A percentile compares a stretch with the other conserved stretches of the same genome.
Conservation (phyloP, 2,797 vertebrate species). For the Astyanax mexicanus region DNA sequence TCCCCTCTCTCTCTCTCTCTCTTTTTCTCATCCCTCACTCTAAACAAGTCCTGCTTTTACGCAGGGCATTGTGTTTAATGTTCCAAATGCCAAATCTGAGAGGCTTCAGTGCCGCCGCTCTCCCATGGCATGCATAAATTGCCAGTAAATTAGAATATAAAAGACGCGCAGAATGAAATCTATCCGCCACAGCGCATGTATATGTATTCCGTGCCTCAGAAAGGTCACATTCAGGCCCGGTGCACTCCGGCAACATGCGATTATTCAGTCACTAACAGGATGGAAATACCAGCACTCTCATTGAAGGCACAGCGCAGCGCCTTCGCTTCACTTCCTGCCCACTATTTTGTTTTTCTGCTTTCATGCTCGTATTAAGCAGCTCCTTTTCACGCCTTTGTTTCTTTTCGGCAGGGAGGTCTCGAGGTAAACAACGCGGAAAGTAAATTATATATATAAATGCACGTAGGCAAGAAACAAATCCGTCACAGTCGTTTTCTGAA, state of each 20-base stretch:
- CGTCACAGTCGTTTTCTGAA: background rate
- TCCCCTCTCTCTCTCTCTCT: constrained; percentile 35
- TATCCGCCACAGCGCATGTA: constrained; percentile 59
- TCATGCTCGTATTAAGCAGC: constrained; percentile 40
- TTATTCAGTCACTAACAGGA: constrained; percentile 62
- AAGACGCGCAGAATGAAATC: constrained; percentile 63
- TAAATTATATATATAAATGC: constrained; percentile 28
- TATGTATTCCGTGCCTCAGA: constrained; percentile 62
- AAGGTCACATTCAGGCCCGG: constrained; percentile 69
- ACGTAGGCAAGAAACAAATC: constrained; percentile 15
- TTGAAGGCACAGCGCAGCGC: constrained; percentile 44
- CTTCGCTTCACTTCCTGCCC: constrained; percentile 24
- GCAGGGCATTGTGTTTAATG: constrained; percentile 61
- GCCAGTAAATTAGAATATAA: constrained; percentile 65
- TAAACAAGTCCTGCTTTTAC: constrained; percentile 57
- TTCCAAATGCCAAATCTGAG: constrained; percentile 63
- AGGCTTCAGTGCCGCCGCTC: constrained; percentile 54
- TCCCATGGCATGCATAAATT: constrained; percentile 65
- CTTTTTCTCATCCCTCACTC: constrained; percentile 51
- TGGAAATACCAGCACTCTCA: constrained; percentile 60
- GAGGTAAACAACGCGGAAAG: constrained; percentile 38
- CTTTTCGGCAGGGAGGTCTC: constrained; percentile 20
- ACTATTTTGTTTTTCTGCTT: constrained; percentile 35
- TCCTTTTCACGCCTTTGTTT: constrained; percentile 44
- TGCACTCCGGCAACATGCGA: constrained; percentile 53